Conservation (phyloP, 1,140 invertebrate species). For the Rhopalosiphum maidis region DNA sequence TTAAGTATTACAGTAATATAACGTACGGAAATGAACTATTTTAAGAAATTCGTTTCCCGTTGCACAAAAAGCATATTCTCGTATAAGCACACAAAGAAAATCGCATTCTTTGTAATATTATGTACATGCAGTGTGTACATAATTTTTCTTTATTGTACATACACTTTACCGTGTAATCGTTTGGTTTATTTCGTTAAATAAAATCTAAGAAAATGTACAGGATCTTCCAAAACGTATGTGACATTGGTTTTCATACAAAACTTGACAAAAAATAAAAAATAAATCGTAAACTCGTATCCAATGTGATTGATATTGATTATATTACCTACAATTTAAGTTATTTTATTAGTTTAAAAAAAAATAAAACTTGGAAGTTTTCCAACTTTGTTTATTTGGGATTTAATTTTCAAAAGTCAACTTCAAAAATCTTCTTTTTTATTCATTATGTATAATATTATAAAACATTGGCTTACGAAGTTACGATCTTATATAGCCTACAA, state of each 20-base stretch:
- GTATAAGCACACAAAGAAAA: neutral
- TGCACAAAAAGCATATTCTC: neutral
- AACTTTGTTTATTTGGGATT: neutral
- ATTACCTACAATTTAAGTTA: neutral
- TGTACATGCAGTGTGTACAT: neutral
- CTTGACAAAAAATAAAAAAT: neutral
- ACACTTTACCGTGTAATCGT: neutral
- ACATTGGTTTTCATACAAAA: neutral
- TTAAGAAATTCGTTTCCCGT: neutral
- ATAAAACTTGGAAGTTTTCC: neutral
- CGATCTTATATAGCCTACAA: too few species aligned
- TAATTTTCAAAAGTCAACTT: neutral
- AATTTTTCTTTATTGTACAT: constrained; percentile 9
- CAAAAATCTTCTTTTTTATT: neutral
- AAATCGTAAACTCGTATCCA: neutral
- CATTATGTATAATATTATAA: neutral
- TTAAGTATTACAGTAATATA: neutral
- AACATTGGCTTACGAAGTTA: neutral
- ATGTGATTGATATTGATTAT: neutral
- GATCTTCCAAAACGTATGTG: neutral
- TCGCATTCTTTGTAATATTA: neutral
- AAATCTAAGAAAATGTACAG: neutral
- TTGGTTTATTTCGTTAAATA: neutral
- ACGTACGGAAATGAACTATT: neutral
- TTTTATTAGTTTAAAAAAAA: neutral